Base-by-base conservation (phyloP, 2,113 vertebrate genomes). In the Raphicerus campestris region DNA sequence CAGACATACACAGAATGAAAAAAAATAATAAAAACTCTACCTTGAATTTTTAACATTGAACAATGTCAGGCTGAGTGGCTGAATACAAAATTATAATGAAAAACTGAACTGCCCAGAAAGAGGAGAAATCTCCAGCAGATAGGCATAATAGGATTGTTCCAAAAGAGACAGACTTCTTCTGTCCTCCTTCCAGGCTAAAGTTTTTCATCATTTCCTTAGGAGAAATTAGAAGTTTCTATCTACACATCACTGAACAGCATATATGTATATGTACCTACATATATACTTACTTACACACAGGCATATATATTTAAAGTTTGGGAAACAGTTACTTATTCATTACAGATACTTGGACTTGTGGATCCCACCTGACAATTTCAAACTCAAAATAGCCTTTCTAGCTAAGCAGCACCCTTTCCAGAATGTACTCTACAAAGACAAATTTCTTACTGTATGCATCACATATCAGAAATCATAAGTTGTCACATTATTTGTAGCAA, bases 161-260 rank as follows among this genome's bases (percentile, higher is more conserved):
- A 91, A 35, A 77, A 73, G 20, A 51, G 47, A 91, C 9, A 30
- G 24, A 61, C 7, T 89, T 85, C 7, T 94, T 85, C 77, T 35
- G 8, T 26, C 6, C 53, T 73, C 7, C 49, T 82, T 26, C 15
- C 15, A 32, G 1, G 14, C 24, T 87, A 39, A 95, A 75, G 8
- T 82, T 78, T 87, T 89, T 83, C 56, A 53, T 32, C 39, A 58
- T n/a, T 75, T 81, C 55, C 11, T 61, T 24, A 82, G 5, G 30
- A 82, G 1, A 15, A 93, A 84, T 73, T 96, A 93, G n/a, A 94
- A 85, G 73, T 96, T 94, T 97, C 78, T 35, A 56, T 26, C 22
- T 60, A 55, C 6, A 32, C 30, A 35, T 47, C 26, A 53, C 1
- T 63, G 13, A 95, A 55, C 2, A 90, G 14, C 19, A 5, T 66